Conservation (phyloP, 1,140 invertebrate species). For the Drosophila truncata region DNA sequence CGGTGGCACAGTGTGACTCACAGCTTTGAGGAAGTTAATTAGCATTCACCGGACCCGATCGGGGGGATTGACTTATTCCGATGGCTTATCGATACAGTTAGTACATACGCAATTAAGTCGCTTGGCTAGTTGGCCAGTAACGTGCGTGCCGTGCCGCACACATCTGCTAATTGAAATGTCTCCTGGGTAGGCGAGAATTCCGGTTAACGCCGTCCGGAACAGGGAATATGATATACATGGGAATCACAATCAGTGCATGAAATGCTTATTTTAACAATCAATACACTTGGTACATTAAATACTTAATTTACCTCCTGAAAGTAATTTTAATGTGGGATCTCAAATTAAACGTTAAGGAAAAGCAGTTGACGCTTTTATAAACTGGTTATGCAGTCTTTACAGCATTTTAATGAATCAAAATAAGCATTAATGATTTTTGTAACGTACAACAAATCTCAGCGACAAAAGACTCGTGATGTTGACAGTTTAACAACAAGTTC, state of each 20-base stretch:
- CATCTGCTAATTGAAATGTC: constrained; percentile 33
- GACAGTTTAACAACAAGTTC: not conserved
- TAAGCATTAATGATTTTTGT: constrained; percentile 12
- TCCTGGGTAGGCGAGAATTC: constrained; percentile 26
- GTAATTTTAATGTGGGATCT: constrained; percentile 6
- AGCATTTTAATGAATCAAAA: constrained; percentile 4
- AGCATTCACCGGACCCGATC: constrained; percentile 49
- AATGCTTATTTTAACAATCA: not conserved
- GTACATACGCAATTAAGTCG: constrained; percentile 35
- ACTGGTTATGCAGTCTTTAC: constrained; percentile 15
- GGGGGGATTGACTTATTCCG: constrained; percentile 59
- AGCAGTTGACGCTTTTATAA: constrained; percentile 1
- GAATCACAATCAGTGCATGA: constrained; percentile 6
- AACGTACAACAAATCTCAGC: not conserved
- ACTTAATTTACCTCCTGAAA: constrained; percentile 23
- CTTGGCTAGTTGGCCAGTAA: constrained; percentile 13
- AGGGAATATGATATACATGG: constrained; percentile 25
- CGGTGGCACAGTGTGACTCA: constrained; percentile 9
- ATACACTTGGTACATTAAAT: not conserved
- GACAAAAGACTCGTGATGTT: not conserved
- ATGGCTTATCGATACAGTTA: constrained; percentile 46
- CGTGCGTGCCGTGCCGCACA: constrained; percentile 35
- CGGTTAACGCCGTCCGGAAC: constrained; percentile 27
- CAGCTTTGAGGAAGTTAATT: constrained; percentile 73
- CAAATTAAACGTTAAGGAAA: constrained; percentile 1